Evolutionary conservation across 2,888 invertebrate species (phyloP), one percentile per base, ranked within the genome.

Genomic region (Tryphoninae sp.): DNA sequence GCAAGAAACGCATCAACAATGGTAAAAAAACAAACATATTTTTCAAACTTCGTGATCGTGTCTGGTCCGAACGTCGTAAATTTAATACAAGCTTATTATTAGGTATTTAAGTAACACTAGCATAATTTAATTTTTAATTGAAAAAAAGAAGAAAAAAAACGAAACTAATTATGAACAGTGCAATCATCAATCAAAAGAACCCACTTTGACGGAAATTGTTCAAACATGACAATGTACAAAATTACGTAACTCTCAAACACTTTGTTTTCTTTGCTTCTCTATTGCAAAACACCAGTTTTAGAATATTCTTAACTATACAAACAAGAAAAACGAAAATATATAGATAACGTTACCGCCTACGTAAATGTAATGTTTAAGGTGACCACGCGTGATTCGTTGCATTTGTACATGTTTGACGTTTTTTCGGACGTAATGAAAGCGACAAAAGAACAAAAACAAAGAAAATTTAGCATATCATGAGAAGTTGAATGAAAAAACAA

Each of bases 81-180:
- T 90, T 90, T 88, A 89, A 89, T 89, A 87, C 86, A 87, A 87
- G 83, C 84, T 86, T 84, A 79, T 72, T 80, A 82, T 81, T 83
- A 85, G 84, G 62, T 76, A 83, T 76, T 68, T 75, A 76, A 82
- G 65, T 82, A 69, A 59, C 61, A 78, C 26, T 85, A 84, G 83
- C 55, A 59, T 81, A 82, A 84, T 78, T 45, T 82, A 78, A 76
- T 83, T 79, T 82, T 82, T 73, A 81, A 80, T 79, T 61, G 23
- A 72, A 62, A 3, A 16, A 13, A 3, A n/a, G 58, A 58, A 55
- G 23, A 61, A 64, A n/a, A 64, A 62, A 53, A 64, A 55, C 49
- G 40, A 45, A 42, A 75, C 87, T 90, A 88, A 90, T 89, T 89
- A 88, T 87, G 86, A 90, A 90, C 89, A 88, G 91, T 91, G 91